phyloP scores from a whole-genome alignment of 2,113 vertebrate genomes.

The Donacobius atricapilla region DNA sequence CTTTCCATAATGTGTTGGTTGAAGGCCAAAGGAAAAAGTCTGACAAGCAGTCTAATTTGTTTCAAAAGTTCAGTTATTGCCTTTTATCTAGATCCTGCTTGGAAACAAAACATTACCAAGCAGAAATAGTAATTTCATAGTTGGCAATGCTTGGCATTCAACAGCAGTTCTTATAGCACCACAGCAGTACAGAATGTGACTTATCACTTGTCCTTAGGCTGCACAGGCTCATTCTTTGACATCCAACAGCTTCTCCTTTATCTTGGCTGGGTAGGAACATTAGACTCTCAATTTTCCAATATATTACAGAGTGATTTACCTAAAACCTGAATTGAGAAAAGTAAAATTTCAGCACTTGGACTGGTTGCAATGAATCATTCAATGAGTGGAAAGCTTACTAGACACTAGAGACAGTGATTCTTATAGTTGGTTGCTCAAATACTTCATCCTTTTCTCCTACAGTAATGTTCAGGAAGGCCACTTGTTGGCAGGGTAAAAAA shows the following conservation, averaged over 20 bases:
- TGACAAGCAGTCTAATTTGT: neutral
- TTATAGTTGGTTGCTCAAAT: neutral
- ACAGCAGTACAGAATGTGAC: neutral
- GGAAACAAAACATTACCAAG: slow-evolving; percentile 32
- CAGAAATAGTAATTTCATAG: slow-evolving; percentile 67
- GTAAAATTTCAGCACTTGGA: neutral
- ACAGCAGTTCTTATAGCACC: neutral
- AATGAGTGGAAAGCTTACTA: neutral
- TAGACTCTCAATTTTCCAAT: neutral
- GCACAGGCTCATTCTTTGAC: neutral
- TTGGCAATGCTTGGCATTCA: slow-evolving; percentile 43
- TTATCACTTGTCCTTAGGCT: neutral
- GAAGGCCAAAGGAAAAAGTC: slow-evolving; percentile 34
- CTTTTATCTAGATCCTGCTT: slow-evolving; percentile 19
- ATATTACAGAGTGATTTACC: neutral
- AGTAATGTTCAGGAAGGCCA: neutral
- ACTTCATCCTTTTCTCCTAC: neutral
- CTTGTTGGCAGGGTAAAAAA: neutral
- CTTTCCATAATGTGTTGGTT: neutral
- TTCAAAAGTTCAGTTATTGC: neutral
- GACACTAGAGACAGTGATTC: neutral
- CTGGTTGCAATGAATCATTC: neutral
- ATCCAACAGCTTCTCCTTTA: neutral
- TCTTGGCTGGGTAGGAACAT: neutral
- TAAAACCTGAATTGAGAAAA: neutral